Evolutionary conservation across 2,113 vertebrate species (phyloP).

Genomic region (Cynoglossus semilaevis): DNA sequence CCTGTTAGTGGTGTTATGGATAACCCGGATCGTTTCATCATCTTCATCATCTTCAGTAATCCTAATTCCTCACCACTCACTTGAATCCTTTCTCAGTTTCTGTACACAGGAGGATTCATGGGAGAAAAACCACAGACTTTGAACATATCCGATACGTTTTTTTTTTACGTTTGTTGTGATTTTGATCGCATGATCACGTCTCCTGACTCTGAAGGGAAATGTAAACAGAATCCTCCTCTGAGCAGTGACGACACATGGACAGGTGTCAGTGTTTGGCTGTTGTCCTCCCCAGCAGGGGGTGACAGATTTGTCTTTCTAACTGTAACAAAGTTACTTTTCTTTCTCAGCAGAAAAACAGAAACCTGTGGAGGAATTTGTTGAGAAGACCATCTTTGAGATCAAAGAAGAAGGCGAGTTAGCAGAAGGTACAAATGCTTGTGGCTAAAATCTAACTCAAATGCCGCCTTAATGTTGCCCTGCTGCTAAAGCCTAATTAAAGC

Average conservation of each 20-base stretch:
- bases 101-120: too few species aligned
- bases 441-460: constrained; percentile 10
- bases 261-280: too few species aligned
- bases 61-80: too few species aligned
- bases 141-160: too few species aligned
- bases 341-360: constrained; percentile 70
- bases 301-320: background rate
- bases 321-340: constrained; percentile 34
- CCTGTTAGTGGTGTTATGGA: too few species aligned
- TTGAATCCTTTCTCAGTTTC: too few species aligned
- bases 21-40: too few species aligned
- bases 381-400: constrained; percentile 70
- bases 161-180: background rate
- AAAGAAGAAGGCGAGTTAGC: constrained; percentile 70
- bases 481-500: background rate
- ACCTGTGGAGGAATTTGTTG: constrained; percentile 75
- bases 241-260: background rate
- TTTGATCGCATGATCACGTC: background rate
- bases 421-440: constrained; percentile 64
- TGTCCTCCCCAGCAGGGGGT: background rate
- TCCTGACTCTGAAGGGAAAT: too few species aligned
- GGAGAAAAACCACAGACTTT: too few species aligned
- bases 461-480: constrained; percentile 2
- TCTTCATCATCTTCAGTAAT: too few species aligned
- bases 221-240: background rate